phyloP scores from a whole-genome alignment of 2,797 vertebrate species.

The Anabacerthia variegaticeps region DNA sequence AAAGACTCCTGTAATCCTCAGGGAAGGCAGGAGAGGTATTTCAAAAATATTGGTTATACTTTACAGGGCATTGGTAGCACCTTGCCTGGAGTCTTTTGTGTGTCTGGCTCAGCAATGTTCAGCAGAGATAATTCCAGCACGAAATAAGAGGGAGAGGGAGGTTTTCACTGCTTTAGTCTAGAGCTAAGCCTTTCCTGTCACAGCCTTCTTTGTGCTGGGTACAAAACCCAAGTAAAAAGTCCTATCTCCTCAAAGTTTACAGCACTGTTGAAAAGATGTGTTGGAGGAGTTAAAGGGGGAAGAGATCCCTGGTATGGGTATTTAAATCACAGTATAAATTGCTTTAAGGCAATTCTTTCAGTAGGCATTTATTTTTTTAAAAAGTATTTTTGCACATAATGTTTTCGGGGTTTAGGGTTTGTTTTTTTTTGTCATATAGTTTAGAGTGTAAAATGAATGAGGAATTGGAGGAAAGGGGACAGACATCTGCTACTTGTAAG shows the following conservation, averaged over 20 bases:
- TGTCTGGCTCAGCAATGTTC: neutral
- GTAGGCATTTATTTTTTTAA: neutral
- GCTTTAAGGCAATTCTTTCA: neutral
- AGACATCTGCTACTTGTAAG: neutral
- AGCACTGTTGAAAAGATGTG: neutral
- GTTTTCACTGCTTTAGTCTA: neutral
- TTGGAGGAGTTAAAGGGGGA: neutral
- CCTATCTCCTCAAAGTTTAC: neutral
- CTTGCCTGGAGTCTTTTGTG: neutral
- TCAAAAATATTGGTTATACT: neutral
- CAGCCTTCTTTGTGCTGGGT: neutral
- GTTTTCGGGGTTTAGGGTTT: neutral
- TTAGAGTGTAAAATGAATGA: neutral
- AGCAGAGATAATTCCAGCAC: neutral
- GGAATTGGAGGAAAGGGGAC: neutral
- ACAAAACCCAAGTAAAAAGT: neutral
- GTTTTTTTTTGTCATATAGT: neutral
- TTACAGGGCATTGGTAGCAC: neutral
- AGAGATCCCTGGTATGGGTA: neutral
- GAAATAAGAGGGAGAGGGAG: neutral
- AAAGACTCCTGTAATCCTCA: neutral
- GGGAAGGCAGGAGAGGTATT: neutral
- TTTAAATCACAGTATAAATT: neutral
- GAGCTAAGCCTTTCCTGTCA: neutral
- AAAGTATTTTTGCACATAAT: neutral